Conservation (phyloP, 1,140 invertebrate genomes). For the Hermatobates lingyangjiaoensis region DNA sequence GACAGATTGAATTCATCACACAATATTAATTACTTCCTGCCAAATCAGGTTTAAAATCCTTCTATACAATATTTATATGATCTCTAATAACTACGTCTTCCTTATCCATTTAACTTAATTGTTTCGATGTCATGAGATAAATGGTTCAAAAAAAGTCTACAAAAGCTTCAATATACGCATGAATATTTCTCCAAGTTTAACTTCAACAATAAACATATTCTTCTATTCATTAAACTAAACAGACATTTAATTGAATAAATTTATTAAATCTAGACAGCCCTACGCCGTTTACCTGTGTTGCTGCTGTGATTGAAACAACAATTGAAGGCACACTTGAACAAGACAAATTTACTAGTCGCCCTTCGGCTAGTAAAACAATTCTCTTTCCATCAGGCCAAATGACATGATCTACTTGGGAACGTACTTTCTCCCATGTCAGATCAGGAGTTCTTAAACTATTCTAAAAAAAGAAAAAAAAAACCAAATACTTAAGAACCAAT, state of each 20-base stretch:
- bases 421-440: constrained; percentile 89
- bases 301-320: constrained; percentile 87
- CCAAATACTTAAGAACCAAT: no score
- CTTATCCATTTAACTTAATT: no score
- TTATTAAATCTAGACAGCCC: not conserved
- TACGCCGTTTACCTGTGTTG: constrained; percentile 62
- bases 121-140: no score
- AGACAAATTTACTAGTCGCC: constrained; percentile 83
- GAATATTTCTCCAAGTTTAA: not conserved
- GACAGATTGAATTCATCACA: no score
- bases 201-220: not conserved
- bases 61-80: no score
- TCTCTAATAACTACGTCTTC: no score
- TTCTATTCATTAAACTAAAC: not conserved
- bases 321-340: constrained; percentile 95
- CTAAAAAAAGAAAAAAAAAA: constrained; percentile 35
- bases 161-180: not conserved
- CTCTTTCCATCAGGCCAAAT: constrained; percentile 87
- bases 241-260: not conserved
- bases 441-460: constrained; percentile 84
- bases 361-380: constrained; percentile 84
- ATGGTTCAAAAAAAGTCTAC: no score
- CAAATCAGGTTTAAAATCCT: no score
- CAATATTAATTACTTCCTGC: no score
- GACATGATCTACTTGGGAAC: constrained; percentile 92